Percentiles rank a stretch among this genome's conserved stretches.
phyloP scores from a whole-genome alignment of 2,113 vertebrate genomes.

The Sceloporus tristichus region DNA sequence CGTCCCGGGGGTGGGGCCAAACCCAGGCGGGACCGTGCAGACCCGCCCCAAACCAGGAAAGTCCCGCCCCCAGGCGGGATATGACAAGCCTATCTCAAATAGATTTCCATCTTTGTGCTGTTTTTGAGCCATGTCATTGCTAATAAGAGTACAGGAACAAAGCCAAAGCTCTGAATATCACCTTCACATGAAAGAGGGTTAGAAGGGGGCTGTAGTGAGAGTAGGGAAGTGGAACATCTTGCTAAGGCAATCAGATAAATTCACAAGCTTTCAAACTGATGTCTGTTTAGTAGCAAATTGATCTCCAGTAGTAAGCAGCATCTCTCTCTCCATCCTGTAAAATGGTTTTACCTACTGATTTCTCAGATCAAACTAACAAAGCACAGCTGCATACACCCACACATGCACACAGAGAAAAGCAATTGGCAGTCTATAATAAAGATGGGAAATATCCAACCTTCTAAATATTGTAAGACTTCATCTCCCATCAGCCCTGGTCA shows the following conservation, averaged over 20 bases:
- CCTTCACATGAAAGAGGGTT: background rate
- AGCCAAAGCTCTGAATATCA: background rate
- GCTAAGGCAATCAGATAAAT: background rate
- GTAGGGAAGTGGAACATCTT: background rate
- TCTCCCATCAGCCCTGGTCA: background rate
- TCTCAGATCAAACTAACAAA: background rate
- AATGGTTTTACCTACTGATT: background rate
- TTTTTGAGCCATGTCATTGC: background rate
- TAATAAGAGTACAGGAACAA: background rate
- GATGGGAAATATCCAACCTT: too few species aligned
- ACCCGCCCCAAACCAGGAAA: too few species aligned
- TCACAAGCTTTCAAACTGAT: background rate
- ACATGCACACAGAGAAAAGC: background rate
- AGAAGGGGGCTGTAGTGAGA: background rate
- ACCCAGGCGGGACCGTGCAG: too few species aligned
- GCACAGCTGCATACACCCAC: background rate
- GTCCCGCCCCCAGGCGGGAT: too few species aligned
- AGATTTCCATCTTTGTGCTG: slow-evolving; percentile 11
- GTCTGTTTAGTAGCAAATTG: background rate
- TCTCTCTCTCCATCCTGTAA: background rate
- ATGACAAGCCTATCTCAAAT: too few species aligned
- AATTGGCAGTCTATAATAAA: too few species aligned
- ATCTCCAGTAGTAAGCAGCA: background rate
- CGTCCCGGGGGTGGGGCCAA: too few species aligned
- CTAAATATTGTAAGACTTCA: too few species aligned